phyloP scores from a whole-genome alignment of 2,113 vertebrate species.

The Echinops telfairi region DNA sequence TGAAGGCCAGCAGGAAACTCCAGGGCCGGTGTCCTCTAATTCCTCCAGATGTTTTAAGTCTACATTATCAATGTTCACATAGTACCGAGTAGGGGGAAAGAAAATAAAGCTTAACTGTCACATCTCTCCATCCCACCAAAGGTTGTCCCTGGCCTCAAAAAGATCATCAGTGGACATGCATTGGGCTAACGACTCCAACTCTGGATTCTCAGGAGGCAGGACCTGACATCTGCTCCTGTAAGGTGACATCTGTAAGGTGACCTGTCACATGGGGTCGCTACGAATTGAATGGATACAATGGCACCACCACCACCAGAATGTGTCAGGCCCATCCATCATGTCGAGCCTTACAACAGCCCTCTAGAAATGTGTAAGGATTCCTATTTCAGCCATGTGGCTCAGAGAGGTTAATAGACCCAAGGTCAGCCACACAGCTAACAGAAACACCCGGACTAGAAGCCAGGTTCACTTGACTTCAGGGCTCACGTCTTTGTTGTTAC shows the following conservation, averaged over 20 bases:
- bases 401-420: conserved; percentile 28
- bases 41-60: conserved; percentile 31
- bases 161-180: conserved; percentile 1
- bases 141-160: conserved; percentile 35
- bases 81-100: not conserved
- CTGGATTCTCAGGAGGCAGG: not conserved
- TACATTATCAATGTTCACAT: not conserved
- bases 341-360: not conserved
- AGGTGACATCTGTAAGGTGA: not conserved
- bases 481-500: not conserved
- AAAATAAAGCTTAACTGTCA: not conserved
- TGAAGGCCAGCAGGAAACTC: conserved; percentile 8
- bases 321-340: not conserved
- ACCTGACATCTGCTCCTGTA: not conserved
- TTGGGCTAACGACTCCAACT: not conserved
- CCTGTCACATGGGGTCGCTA: not conserved
- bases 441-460: not conserved
- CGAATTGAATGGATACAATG: not conserved
- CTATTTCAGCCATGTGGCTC: not conserved
- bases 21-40: conserved; percentile 15
- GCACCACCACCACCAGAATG: not conserved
- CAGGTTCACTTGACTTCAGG: conserved; percentile 19
- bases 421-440: not conserved
- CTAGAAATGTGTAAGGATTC: not conserved
- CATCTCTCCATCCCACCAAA: conserved; percentile 11